Conservation (phyloP, 2,113 vertebrate species). For the Coptodon rendalli region DNA sequence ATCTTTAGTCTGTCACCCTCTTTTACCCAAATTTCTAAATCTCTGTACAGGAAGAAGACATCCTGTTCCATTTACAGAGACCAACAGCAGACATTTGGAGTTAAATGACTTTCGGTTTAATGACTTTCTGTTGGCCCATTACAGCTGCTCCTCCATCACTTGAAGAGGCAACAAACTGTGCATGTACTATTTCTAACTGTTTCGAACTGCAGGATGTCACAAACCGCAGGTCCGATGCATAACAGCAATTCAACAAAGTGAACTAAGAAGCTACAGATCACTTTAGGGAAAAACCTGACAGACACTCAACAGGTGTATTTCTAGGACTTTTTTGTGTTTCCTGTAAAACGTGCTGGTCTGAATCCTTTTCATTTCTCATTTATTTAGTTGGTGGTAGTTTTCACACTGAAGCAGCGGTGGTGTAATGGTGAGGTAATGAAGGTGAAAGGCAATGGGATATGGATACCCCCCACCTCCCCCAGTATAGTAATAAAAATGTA, state of each 20-base stretch:
- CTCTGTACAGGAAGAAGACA: background rate
- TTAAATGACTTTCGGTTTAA: background rate
- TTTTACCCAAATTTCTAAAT: background rate
- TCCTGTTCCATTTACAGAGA: background rate
- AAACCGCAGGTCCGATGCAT: background rate
- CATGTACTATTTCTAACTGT: background rate
- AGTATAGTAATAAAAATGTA: background rate
- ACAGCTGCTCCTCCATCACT: background rate
- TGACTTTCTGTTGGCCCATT: background rate
- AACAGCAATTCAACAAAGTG: background rate
- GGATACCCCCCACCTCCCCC: background rate
- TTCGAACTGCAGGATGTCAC: background rate
- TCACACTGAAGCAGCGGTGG: background rate
- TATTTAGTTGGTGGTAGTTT: background rate
- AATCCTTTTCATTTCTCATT: background rate
- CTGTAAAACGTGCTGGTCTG: background rate
- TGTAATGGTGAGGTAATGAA: background rate
- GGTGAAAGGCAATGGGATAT: background rate
- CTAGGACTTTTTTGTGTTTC: background rate
- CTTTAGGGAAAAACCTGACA: background rate
- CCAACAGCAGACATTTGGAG: background rate
- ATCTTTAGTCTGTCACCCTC: background rate
- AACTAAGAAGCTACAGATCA: background rate
- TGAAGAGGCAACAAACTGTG: background rate
- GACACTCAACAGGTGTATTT: background rate